Base-by-base conservation (phyloP, 2,888 invertebrate species). In the Melieria picta region DNA sequence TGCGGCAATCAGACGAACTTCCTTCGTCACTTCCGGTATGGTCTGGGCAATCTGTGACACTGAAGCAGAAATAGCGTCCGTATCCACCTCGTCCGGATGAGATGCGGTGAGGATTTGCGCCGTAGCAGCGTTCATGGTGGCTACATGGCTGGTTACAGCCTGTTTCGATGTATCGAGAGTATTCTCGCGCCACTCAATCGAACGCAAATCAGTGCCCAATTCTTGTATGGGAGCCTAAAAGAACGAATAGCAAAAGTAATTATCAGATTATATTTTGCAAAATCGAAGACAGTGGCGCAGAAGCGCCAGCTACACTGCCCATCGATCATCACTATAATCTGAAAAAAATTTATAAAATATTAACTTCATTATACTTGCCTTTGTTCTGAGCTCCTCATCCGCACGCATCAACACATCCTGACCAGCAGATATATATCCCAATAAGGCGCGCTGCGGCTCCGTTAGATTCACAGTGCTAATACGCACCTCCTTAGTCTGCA, bases 121-220 rank as follows among this genome's bases (percentile, higher is more conserved):
- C 0, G 99, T 99, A 70, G 99, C 99, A 0, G 99, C 99, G 88
- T 96, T 99, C 98, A 99, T 99, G 72, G 98, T 98, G 5, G 98
- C 98, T 80, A 99, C 94, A 87, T 99, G 97, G 67, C 97, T 97
- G 77, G 96, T 96, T 71, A 99, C 96, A 79, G 94, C 96, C 88
- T 99, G 98, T 87, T 96, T 96, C 86, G 95, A 95, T 69, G 97
- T 94, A 87, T 98, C 98, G 87, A 98, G 89, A 2, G 95, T 95
- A 75, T 95, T 94, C 84, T 97, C 96, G 87, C 95, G 95, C 97
- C 98, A 98, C 88, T 95, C 94, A 79, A 94, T 90, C 0, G 97
- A 94, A 1, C 94, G 93, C 55, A 94, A 91, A 87, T 96, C 96
- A 45, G 90, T 92, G 42, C 96, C 96, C 72, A 96, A 88, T 76